phyloP scores from a whole-genome alignment of 2,888 invertebrate genomes.

The Phrixothrix hirtus region DNA sequence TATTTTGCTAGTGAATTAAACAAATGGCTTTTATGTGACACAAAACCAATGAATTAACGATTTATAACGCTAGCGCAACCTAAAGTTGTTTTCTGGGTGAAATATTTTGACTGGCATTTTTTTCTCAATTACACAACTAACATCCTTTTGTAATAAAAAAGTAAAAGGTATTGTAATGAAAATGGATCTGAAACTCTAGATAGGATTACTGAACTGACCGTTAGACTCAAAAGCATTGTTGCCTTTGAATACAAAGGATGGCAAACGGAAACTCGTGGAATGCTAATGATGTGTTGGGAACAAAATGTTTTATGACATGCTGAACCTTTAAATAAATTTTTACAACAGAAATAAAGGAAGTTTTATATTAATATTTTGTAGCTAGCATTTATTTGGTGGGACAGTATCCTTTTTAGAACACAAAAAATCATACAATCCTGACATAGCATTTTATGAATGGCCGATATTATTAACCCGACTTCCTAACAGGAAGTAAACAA shows the following conservation, averaged over 20 bases:
- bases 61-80: too few relatives aligned
- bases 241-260: slow-evolving; percentile 38
- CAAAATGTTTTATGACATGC: slow-evolving; percentile 28
- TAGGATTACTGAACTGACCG: slow-evolving; percentile 41
- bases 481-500: too few relatives aligned
- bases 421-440: too few relatives aligned
- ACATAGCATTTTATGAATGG: too few relatives aligned
- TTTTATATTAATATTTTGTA: slow-evolving; percentile 14
- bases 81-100: background rate
- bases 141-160: slow-evolving; percentile 34
- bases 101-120: slow-evolving; percentile 14
- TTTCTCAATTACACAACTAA: slow-evolving; percentile 26
- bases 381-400: background rate
- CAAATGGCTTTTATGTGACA: too few relatives aligned
- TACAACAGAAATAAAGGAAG: slow-evolving; percentile 11
- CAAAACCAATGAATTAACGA: too few relatives aligned
- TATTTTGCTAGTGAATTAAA: too few relatives aligned
- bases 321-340: slow-evolving; percentile 16
- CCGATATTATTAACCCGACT: too few relatives aligned
- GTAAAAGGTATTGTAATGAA: slow-evolving; percentile 37
- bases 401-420: too few relatives aligned
- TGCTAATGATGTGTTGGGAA: slow-evolving; percentile 30
- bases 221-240: slow-evolving; percentile 38
- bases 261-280: slow-evolving; percentile 29
- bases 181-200: slow-evolving; percentile 41